Evolutionary conservation across 1,140 invertebrate species (phyloP).

Genomic region (Caligus rogercresseyi): DNA sequence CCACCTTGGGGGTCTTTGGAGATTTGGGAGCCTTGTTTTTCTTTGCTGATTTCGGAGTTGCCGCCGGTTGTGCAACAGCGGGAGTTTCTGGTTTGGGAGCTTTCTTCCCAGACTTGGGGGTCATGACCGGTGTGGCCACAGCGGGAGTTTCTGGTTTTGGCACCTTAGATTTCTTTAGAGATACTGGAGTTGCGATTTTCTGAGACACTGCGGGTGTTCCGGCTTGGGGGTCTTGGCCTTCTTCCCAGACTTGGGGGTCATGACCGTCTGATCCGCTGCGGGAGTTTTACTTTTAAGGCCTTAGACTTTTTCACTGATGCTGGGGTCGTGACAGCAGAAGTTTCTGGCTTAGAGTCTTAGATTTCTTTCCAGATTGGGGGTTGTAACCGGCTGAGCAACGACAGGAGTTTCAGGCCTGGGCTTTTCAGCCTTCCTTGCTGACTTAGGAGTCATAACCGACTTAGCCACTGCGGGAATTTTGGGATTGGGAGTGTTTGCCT

Average conservation of each 20-base stretch:
- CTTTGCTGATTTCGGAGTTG: too few species aligned
- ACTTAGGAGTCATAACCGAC: neutral
- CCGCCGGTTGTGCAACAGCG: too few species aligned
- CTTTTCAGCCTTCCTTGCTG: neutral
- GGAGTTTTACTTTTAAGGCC: neutral
- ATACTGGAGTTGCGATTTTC: neutral
- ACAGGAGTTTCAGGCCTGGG: neutral
- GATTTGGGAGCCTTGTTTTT: too few species aligned
- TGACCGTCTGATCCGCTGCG: neutral
- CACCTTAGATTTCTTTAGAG: neutral
- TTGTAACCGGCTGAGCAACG: too few species aligned
- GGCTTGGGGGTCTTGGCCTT: neutral
- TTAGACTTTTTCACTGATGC: neutral
- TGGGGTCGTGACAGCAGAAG: neutral
- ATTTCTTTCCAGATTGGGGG: too few species aligned
- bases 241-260: neutral
- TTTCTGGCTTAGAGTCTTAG: too few species aligned
- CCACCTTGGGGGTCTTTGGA: too few species aligned
- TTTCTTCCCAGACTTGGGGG: too few species aligned
- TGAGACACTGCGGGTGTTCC: neutral
- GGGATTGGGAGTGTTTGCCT: neutral
- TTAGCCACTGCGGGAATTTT: neutral
- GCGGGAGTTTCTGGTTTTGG: too few species aligned
- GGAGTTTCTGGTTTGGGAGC: too few species aligned
- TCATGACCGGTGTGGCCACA: too few species aligned